Percentiles rank a stretch among this genome's conserved stretches.
phyloP scores from a whole-genome alignment of 2,113 vertebrate genomes.

The Jacana jacana region DNA sequence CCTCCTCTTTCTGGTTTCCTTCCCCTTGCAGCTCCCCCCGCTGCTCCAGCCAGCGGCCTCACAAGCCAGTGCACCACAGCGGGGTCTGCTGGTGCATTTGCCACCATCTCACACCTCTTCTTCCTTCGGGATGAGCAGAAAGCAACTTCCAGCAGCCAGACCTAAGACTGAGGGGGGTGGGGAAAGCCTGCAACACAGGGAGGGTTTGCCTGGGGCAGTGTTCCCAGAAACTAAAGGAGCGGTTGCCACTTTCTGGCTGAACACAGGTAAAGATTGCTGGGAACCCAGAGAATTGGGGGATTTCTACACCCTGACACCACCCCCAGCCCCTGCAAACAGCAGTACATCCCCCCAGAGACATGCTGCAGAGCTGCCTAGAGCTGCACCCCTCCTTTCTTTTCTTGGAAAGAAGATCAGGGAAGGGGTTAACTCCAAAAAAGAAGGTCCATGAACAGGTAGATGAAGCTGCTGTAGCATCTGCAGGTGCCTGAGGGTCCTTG shows the following conservation, averaged over 20 bases:
- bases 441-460: background rate
- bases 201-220: background rate
- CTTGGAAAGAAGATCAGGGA: background rate
- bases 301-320: background rate
- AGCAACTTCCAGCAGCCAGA: background rate
- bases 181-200: background rate
- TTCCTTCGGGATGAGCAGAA: background rate
- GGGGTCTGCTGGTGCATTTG: accelerated
- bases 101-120: accelerated
- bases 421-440: background rate
- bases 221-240: background rate
- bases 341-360: too few species aligned
- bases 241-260: background rate
- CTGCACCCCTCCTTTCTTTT: background rate
- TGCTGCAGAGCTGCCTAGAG: background rate
- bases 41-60: background rate
- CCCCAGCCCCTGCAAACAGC: background rate
- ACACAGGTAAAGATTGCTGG: background rate
- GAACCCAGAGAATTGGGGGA: background rate
- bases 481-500: background rate
- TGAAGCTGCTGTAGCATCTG: background rate
- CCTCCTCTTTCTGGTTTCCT: too few species aligned
- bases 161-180: background rate
- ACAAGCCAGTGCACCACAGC: background rate
- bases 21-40: background rate